Evolutionary conservation across 2,113 vertebrate species (phyloP), one percentile per base, ranked within the genome.

Genomic region (Spea bombifrons): DNA sequence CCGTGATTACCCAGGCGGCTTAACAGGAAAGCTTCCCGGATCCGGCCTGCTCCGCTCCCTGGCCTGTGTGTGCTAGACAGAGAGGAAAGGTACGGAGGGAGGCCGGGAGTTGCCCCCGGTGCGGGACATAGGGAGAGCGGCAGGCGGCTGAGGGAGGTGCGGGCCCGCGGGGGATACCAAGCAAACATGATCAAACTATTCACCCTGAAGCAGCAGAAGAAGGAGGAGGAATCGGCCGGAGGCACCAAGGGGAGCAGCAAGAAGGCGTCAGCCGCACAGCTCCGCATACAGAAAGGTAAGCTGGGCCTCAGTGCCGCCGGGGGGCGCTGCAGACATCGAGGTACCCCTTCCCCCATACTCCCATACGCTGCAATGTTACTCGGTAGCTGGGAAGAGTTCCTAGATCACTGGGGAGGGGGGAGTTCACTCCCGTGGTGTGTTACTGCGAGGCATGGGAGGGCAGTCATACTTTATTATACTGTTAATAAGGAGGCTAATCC

Each of bases 161-260:
- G 53, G 59, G 74, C 75, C 69, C 63, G 48, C 45, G 57, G 73
- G 67, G 71, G 77, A 59, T 63, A 47, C 73, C 16, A 50, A 61
- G 44, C 86, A 87, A 89, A 81, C 83, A 97, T 97, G 96, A 97
- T 98, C 94, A 98, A 96, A 91, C 94, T 98, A 77, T 98, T 98
- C 90, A 96, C 96, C 83, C 89, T 98, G 82, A 98, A 98, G 88
- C 96, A 98, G 92, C 96, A 98, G 94, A 98, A 98, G 93, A 98
- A 97, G 92, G 96, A 98, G 92, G 96, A 97, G 91, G 96, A 98
- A 91, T 96, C 96, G 87, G 95, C 95, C 66, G 95, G 96, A 86
- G 95, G 94, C 85, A 94, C 95, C 92, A 89, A 95, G 86, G 91
- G 94, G 83, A 95, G 87, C 87, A 91, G 88, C 88, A 97, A 98